Base-by-base conservation (phyloP, 1,140 invertebrate species). In the Mamestra configurata region DNA sequence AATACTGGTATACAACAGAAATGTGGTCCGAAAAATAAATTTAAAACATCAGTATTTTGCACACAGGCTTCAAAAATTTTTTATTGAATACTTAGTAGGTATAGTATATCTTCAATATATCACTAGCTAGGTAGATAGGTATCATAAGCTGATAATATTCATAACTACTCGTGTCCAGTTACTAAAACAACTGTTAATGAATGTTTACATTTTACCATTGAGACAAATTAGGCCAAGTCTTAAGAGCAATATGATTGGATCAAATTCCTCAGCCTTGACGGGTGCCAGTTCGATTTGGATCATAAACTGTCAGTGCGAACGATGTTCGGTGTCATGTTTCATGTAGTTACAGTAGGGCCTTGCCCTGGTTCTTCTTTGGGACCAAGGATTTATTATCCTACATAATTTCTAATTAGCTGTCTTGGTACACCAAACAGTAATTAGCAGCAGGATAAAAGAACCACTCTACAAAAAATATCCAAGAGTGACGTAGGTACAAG, bases 231-330 rank as follows among this genome's bases (percentile, higher is more conserved):
- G 71, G 71, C 35, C 71, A 57, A 31, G 24, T 31, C 24, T 53
- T 53, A 43, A 27, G 15, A 43, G 24, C 13, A 70, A 35, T 40
- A 55, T 37, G 27, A 37, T 22, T 35, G 70, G 71, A 57, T 73
- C 53, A 37, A 57, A 73, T 84, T 81, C 53, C 77, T 40, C 8
- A 76, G 37, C 80, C 77, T 80, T 80, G 82, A 64, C 6, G 78
- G 31, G 61, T 71, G 72, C 35, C 40, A 70, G 64, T 79, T 59
- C 37, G 55, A 72, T 79, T 64, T 79, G 66, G 49, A 68, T 82
- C 51, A 77, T 43, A 82, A 79, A 80, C 24, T 79, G 22, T 64
- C 37, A 76, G n/a, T 77, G 71, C 59, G 43, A 79, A 55, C 61
- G 37, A 71, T 37, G n/a, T 20, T n/a, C n/a, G n/a, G 70, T 83